These are phyloP conservation scores for Drosophila falleni DNA, from an alignment of 2,888 invertebrate species.

Conservation along the genomic window DNA sequence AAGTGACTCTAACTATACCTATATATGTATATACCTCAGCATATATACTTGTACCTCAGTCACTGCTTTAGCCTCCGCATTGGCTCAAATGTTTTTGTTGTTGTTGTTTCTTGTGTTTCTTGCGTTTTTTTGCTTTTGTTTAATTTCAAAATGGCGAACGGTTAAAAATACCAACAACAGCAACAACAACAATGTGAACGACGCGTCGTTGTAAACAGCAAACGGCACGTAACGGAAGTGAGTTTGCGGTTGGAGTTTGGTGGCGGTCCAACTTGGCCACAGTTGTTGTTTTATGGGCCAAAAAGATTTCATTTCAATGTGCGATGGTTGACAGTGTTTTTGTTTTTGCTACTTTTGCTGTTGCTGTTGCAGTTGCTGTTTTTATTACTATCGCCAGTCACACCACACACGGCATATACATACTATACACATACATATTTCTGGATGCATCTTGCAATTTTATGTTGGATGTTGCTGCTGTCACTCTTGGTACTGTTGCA, in stretches of 20 bases:
- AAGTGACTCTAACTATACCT: conserved; percentile 44
- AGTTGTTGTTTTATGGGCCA: conserved; percentile 79
- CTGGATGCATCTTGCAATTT: conserved; percentile 53
- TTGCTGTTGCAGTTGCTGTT: background rate
- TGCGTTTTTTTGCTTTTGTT: conserved; percentile 12
- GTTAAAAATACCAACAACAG: conserved; percentile 22
- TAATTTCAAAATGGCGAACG: conserved; percentile 66
- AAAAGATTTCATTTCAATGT: conserved; percentile 79
- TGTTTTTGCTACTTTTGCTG: conserved; percentile 11
- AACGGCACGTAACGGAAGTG: conserved; percentile 76
- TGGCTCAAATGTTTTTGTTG: conserved; percentile 23
- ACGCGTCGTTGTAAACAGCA: conserved; percentile 47
- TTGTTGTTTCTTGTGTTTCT: too few species aligned
- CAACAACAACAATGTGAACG: conserved; percentile 27
- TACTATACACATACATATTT: conserved; percentile 15
- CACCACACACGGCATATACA: conserved; percentile 11
- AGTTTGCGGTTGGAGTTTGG: conserved; percentile 74
- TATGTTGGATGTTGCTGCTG: conserved; percentile 28
- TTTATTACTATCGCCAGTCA: conserved; percentile 16
- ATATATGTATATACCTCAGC: background rate
- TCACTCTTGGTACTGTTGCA: conserved; percentile 16
- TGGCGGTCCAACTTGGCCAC: conserved; percentile 58
- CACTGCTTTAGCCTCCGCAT: conserved; percentile 16
- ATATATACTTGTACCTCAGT: background rate
- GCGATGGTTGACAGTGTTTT: conserved; percentile 65